These are phyloP conservation scores for Drosophila parabipectinata DNA, from an alignment of 1,140 invertebrate genomes.

Conservation along the genomic window DNA sequence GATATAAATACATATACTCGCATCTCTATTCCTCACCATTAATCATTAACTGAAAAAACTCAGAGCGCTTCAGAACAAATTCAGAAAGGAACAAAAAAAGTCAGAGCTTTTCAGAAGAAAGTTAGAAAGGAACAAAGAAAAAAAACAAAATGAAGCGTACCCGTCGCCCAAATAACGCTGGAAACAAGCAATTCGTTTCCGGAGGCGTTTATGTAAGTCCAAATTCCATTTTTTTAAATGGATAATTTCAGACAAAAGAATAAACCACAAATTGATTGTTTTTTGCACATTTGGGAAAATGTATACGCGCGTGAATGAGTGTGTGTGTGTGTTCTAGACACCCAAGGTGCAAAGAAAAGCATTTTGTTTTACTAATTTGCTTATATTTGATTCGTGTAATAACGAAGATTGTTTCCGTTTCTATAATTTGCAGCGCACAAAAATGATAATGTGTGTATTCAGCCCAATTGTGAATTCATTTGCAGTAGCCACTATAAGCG, in stretches of 20 bases:
- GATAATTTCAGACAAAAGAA: background rate
- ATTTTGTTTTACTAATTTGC: constrained; percentile 16
- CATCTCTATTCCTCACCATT: background rate
- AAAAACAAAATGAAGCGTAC: constrained; percentile 47
- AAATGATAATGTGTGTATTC: constrained; percentile 67
- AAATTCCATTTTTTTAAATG: background rate
- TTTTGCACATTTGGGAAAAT: constrained; percentile 4
- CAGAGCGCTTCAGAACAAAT: too few relatives aligned
- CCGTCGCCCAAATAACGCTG: constrained; percentile 28
- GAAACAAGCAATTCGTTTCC: constrained; percentile 48
- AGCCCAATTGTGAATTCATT: constrained; percentile 75
- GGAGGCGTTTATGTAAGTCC: constrained; percentile 66
- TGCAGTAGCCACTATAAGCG: constrained; percentile 74
- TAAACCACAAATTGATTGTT: constrained; percentile 12
- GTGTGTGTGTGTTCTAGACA: constrained; percentile 1
- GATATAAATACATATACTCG: too few relatives aligned
- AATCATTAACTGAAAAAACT: background rate
- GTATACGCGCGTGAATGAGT: background rate
- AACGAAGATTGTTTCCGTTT: constrained; percentile 70
- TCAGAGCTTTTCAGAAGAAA: too few relatives aligned
- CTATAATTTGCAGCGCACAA: constrained; percentile 80
- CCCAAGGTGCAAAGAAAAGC: constrained; percentile 8
- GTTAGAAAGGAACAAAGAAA: background rate
- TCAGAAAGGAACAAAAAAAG: background rate
- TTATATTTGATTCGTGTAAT: constrained; percentile 52